Conservation (phyloP, 2,888 invertebrate genomes). For the Sinelater perroti region DNA sequence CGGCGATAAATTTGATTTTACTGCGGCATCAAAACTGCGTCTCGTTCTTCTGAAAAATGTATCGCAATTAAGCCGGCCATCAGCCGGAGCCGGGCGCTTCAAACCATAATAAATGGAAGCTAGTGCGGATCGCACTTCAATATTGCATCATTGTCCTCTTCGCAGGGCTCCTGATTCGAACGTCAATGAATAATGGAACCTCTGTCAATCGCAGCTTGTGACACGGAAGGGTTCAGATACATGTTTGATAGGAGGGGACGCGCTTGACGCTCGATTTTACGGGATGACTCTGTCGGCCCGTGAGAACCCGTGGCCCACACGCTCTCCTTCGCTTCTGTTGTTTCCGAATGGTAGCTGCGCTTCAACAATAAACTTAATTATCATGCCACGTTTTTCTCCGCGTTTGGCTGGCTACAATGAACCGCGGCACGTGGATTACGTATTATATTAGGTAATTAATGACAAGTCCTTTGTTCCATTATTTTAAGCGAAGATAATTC, state of each 20-base stretch:
- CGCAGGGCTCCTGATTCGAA: conserved; percentile 18
- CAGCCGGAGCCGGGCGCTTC: not conserved
- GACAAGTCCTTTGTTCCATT: no score
- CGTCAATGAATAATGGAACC: conserved; percentile 33
- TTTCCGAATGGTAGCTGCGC: conserved; percentile 15
- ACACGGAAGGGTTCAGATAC: conserved; percentile 36
- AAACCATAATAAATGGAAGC: not conserved
- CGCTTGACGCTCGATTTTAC: conserved; percentile 33
- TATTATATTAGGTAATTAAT: no score
- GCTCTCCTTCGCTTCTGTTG: not conserved
- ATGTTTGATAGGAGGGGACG: conserved; percentile 34
- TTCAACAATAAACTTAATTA: conserved; percentile 3
- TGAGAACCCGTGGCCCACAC: conserved; percentile 24
- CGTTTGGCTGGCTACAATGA: no score
- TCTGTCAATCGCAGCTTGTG: conserved; percentile 32
- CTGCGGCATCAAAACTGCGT: no score
- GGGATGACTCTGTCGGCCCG: conserved; percentile 19
- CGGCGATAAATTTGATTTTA: not conserved
- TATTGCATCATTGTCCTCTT: conserved; percentile 22
- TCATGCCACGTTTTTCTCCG: no score
- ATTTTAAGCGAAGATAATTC: no score
- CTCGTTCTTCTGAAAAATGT: no score
- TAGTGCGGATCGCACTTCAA: conserved; percentile 10
- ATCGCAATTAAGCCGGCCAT: no score
- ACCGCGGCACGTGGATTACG: no score